Base-by-base conservation (phyloP, 2,888 invertebrate genomes). In the Cheilosia vulpina region DNA sequence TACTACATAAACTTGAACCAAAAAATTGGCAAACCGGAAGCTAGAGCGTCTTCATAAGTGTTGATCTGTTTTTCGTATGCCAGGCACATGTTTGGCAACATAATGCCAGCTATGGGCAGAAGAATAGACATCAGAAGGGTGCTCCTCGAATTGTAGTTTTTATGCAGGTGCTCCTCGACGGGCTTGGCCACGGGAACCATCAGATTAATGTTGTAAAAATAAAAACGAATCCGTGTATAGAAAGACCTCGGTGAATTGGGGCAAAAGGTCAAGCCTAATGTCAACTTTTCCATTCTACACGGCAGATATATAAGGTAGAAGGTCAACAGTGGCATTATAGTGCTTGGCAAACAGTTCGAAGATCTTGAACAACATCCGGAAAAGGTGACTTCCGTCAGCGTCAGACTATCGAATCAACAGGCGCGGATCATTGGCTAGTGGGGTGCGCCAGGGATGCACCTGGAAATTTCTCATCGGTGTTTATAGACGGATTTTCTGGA, bases 31-130 rank as follows among this genome's bases (percentile, higher is more conserved):
- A 31, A n/a, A 27, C 9, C 41, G 1, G 60, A 60, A 15, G 38
- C 65, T 57, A 79, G 79, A 2, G 88, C 19, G 19, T 88, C 88
- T 5, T 81, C 84, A 52, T 88, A 7, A 45, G 68, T 83, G 9
- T 88, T 79, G 0, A 88, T 83, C 66, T 87, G 88, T 2, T 68
- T 7, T 11, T 88, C 87, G 0, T 75, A 50, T 89, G 90, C 88
- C 21, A 89, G 76, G 55, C 89, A 91, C 88, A 90, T 84, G 45
- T 89, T 90, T 45, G 90, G 89, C 0, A 77, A 75, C 31, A 89
- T 81, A 3, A 90, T 84, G 0, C 90, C 91, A 68, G 89, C 71
- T 9, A 90, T 27, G 31, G 88, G 89, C 9, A 90, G 78, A 15
- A 80, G 38, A 1, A 60, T 7, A 24, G 53, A 77, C 11, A 83